These are phyloP conservation scores for Acrocephalus arundinaceus DNA, from an alignment of 2,113 vertebrate genomes.

Conservation along the genomic window DNA sequence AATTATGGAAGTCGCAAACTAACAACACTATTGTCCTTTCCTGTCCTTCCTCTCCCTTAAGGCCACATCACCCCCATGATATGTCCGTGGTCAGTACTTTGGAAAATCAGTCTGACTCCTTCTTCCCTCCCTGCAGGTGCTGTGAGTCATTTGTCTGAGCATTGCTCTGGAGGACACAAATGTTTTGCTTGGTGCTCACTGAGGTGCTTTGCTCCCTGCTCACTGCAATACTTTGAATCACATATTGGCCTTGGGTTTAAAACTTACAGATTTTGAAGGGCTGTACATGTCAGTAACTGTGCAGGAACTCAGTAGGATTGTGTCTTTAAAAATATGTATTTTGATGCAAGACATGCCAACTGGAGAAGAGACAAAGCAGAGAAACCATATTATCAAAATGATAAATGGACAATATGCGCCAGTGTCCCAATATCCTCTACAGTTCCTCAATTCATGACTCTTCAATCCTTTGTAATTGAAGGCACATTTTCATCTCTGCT, in stretches of 20 bases:
- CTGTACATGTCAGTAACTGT: not conserved
- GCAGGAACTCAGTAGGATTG: not conserved
- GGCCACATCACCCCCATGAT: not conserved
- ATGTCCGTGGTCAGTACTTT: conserved; percentile 4
- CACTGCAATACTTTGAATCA: not conserved
- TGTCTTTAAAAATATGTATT: not conserved
- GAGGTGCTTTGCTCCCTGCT: not conserved
- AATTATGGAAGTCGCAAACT: not conserved
- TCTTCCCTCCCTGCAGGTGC: conserved; percentile 4
- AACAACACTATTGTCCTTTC: not conserved
- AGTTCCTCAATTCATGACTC: not conserved
- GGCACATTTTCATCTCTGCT: not conserved
- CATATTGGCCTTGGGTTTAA: not conserved
- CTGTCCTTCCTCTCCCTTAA: not conserved
- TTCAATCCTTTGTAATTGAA: not conserved
- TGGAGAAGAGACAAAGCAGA: not conserved
- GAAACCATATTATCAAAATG: not conserved
- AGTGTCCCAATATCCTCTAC: not conserved
- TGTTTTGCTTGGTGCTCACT: not conserved
- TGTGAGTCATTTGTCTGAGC: conserved; percentile 10
- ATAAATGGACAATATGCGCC: not conserved
- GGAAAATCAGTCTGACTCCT: conserved; percentile 41
- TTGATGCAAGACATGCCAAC: not conserved
- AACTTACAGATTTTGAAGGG: not conserved
- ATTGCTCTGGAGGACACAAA: not conserved